These are phyloP conservation scores for Acrobasis repandana DNA, from an alignment of 2,888 invertebrate genomes.

Conservation along the genomic window DNA sequence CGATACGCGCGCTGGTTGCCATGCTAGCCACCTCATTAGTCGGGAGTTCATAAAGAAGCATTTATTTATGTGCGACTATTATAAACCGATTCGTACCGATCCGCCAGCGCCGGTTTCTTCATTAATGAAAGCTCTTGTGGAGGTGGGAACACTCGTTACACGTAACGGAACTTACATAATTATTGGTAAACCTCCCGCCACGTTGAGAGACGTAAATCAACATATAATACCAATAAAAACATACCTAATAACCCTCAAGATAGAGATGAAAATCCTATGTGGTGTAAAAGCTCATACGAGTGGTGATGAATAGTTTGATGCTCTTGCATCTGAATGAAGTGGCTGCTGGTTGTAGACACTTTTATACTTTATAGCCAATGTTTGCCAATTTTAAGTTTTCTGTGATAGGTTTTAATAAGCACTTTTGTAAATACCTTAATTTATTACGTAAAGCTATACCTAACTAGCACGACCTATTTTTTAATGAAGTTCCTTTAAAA, in stretches of 20 bases:
- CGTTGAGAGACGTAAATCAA: conserved; percentile 23
- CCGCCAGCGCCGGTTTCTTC: conserved; percentile 45
- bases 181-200: conserved; percentile 50
- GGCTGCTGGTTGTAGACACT: conserved; percentile 46
- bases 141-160: conserved; percentile 48
- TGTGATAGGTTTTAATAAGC: neutral
- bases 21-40: conserved; percentile 1
- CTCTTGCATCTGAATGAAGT: conserved; percentile 50
- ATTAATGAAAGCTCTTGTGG: conserved; percentile 53
- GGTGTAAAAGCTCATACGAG: neutral
- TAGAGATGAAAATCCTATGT: conserved; percentile 9
- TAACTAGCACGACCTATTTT: no score
- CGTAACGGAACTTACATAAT: conserved; percentile 65
- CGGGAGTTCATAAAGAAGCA: neutral
- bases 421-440: no score
- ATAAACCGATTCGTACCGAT: conserved; percentile 44
- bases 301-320: conserved; percentile 8
- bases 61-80: conserved; percentile 33
- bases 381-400: conserved; percentile 17
- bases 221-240: neutral
- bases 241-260: neutral
- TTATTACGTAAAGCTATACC: no score
- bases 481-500: no score
- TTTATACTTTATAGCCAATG: conserved; percentile 35
- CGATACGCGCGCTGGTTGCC: neutral